Evolutionary conservation across 2,113 vertebrate genomes (phyloP).

Genomic region (Antechinus flavipes): DNA sequence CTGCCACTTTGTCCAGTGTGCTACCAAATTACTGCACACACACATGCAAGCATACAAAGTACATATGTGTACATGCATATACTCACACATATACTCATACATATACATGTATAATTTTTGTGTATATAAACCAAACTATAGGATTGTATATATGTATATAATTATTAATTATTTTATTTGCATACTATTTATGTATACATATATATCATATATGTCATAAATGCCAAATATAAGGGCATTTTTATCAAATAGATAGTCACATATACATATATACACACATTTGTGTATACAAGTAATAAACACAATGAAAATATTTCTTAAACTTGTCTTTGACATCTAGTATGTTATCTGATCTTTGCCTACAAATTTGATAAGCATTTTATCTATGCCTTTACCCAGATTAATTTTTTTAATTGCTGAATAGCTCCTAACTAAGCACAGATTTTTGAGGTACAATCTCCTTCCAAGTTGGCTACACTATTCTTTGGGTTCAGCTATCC

Average conservation of each 20-base stretch:
- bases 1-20: background rate
- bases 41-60: no score
- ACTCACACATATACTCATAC: background rate
- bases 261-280: no score
- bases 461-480: no score
- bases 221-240: no score
- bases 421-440: background rate
- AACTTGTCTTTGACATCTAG: background rate
- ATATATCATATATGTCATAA: no score
- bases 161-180: background rate
- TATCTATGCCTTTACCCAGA: background rate
- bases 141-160: no score
- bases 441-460: no score
- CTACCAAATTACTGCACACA: no score
- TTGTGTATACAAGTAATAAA: background rate
- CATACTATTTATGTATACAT: background rate
- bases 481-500: no score
- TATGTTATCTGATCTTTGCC: background rate
- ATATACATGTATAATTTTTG: background rate
- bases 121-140: background rate
- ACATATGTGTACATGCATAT: no score
- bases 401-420: background rate
- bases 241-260: no score
- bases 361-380: background rate
- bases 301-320: background rate